phyloP scores from a whole-genome alignment of 1,140 invertebrate genomes.

The Myzus persicae region DNA sequence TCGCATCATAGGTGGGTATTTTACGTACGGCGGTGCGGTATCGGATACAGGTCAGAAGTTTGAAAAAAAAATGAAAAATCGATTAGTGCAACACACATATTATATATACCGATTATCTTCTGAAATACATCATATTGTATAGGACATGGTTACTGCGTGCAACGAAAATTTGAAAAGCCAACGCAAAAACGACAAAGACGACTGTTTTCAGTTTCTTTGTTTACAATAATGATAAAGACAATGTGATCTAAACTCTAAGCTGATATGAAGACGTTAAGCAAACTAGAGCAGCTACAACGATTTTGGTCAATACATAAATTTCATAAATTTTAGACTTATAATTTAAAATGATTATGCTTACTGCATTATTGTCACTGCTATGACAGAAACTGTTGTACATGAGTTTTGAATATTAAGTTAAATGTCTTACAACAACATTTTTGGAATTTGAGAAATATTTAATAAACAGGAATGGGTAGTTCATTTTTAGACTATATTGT shows the following conservation, averaged over 20 bases:
- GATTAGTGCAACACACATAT: not conserved
- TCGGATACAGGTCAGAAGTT: not conserved
- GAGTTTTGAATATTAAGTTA: not conserved
- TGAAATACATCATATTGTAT: not conserved
- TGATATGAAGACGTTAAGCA: not conserved
- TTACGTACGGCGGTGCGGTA: not conserved
- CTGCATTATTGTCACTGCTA: not conserved
- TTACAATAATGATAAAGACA: not conserved
- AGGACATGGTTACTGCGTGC: not conserved
- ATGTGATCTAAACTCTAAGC: not conserved
- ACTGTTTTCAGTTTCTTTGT: not conserved
- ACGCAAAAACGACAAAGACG: not conserved
- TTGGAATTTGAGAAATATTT: not conserved
- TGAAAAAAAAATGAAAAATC: not conserved
- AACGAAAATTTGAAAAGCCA: not conserved
- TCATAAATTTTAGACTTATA: not conserved
- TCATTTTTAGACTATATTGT: not conserved
- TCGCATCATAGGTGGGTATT: not conserved
- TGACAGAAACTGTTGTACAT: not conserved
- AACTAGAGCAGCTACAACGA: not conserved
- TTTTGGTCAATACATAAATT: not conserved
- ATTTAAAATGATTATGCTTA: not conserved
- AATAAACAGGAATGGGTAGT: not conserved
- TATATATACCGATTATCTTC: not conserved
- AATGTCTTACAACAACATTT: not conserved